These are phyloP conservation scores for Anorthoa munda DNA, from an alignment of 2,888 invertebrate genomes.

Conservation along the genomic window DNA sequence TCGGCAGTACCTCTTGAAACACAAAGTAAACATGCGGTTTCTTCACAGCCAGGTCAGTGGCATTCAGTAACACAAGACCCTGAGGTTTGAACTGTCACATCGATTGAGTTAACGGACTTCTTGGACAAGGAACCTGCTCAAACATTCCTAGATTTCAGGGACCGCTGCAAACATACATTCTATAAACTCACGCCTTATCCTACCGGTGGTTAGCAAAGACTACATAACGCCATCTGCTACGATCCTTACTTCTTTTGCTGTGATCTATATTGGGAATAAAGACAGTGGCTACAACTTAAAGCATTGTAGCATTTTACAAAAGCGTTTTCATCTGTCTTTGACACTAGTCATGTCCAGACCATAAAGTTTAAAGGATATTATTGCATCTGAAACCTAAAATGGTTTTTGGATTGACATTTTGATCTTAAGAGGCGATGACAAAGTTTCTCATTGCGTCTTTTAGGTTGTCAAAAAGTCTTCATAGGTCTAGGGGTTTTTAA, in stretches of 20 bases:
- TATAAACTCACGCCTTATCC: too few species aligned
- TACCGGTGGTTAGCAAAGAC: too few species aligned
- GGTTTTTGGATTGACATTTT: neutral
- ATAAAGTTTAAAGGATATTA: too few species aligned
- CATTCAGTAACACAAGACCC: conserved; percentile 67
- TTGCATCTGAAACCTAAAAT: neutral
- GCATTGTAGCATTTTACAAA: neutral
- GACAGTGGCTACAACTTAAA: neutral
- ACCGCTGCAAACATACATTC: neutral
- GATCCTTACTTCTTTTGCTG: too few species aligned
- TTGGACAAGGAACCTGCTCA: conserved; percentile 34
- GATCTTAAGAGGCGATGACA: too few species aligned
- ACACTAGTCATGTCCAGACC: neutral
- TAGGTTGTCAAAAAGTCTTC: neutral
- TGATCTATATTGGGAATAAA: neutral
- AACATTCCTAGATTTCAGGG: conserved; percentile 1
- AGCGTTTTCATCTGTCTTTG: too few species aligned
- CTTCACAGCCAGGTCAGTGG: conserved; percentile 63
- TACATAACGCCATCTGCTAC: too few species aligned
- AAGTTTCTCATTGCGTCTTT: neutral
- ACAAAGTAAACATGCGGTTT: conserved; percentile 55
- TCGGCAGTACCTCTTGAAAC: conserved; percentile 9
- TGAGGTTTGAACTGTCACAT: conserved; percentile 68
- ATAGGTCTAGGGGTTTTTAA: neutral
- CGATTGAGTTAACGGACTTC: conserved; percentile 39